Evolutionary conservation across 2,113 vertebrate genomes (phyloP).

Genomic region (Bufo bufo): DNA sequence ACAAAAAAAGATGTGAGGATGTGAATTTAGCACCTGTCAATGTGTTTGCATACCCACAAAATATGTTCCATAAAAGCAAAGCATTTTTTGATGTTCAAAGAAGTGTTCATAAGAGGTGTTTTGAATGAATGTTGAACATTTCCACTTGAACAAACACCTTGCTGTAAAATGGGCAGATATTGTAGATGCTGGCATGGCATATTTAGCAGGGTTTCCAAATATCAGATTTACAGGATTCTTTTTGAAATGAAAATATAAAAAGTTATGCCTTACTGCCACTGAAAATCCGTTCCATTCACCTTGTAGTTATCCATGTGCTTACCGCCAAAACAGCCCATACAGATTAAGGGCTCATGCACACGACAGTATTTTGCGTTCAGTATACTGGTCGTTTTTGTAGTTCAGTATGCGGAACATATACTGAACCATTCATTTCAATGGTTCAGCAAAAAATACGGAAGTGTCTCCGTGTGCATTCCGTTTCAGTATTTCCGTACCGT

Average conservation of each 20-base stretch:
- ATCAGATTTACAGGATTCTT: background rate
- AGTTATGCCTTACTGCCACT: no score
- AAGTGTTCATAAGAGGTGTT: background rate
- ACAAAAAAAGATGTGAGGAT: background rate
- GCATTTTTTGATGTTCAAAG: background rate
- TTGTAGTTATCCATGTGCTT: no score
- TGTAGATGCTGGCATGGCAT: background rate
- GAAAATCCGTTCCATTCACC: no score
- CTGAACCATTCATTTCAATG: no score
- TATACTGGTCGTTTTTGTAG: no score
- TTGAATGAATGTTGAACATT: background rate
- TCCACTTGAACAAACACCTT: background rate
- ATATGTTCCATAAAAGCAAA: slow-evolving; percentile 16
- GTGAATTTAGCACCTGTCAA: slow-evolving; percentile 1
- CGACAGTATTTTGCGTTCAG: no score
- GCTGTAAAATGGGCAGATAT: background rate
- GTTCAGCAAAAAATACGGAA: no score
- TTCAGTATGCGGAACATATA: no score
- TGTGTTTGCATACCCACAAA: slow-evolving; percentile 38
- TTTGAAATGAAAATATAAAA: background rate
- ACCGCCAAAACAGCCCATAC: no score
- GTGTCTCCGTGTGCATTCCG: no score
- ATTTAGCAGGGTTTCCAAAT: background rate
- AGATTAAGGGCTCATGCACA: no score
- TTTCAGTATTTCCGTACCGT: no score